Conservation (phyloP, 2,113 vertebrate species). For the Rhegmatorhina hoffmannsi region DNA sequence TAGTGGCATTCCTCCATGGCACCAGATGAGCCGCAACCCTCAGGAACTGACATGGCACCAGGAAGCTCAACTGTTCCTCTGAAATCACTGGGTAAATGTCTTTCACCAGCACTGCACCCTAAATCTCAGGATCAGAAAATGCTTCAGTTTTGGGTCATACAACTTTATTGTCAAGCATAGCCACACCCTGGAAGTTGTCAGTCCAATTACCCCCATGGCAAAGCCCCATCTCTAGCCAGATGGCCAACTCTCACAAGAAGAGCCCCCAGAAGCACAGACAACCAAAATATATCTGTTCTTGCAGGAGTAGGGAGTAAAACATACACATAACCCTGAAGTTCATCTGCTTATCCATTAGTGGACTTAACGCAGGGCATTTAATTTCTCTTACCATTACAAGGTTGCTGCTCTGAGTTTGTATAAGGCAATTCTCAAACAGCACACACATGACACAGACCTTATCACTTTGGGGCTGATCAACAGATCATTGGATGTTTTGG, state of each 20-base stretch:
- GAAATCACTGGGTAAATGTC: not conserved
- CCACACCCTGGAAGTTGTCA: not conserved
- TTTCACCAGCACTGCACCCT: not conserved
- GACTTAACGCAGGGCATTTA: not conserved
- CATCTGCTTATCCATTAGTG: not conserved
- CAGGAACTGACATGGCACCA: not conserved
- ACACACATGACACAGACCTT: rapidly evolving
- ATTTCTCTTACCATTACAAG: not conserved
- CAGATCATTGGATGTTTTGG: not conserved
- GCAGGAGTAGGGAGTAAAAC: not conserved
- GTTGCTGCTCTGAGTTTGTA: not conserved
- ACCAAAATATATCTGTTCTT: not conserved
- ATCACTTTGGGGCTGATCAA: not conserved
- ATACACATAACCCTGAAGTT: not conserved
- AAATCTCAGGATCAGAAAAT: not conserved
- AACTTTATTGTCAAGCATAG: not conserved
- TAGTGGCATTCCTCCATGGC: not conserved
- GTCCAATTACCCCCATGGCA: rapidly evolving
- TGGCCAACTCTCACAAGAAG: not conserved
- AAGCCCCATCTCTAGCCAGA: not conserved
- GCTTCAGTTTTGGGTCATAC: not conserved
- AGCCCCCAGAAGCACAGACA: not conserved
- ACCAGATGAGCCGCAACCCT: not conserved
- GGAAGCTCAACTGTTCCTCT: not conserved
- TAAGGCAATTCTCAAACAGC: not conserved